Conservation (phyloP, 2,113 vertebrate genomes). For the Microtus oregoni region DNA sequence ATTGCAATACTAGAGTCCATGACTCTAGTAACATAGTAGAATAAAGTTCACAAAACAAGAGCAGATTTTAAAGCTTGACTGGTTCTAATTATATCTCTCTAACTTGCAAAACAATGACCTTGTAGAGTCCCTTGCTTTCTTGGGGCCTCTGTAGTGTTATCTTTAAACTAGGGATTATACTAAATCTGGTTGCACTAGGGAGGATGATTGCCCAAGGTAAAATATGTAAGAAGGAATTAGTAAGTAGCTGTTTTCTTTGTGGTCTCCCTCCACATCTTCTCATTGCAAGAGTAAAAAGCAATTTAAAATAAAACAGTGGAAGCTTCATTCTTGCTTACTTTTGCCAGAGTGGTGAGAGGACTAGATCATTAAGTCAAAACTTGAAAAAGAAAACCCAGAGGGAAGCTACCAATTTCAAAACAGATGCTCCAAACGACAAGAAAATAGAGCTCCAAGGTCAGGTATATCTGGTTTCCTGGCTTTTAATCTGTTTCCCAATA, state of each 20-base stretch:
- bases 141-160: background rate
- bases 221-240: conserved; percentile 12
- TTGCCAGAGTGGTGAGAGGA: background rate
- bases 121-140: background rate
- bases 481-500: conserved; percentile 16
- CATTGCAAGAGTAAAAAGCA: background rate
- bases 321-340: background rate
- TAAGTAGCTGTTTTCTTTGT: background rate
- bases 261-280: background rate
- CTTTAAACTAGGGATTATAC: background rate
- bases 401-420: background rate
- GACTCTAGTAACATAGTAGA: background rate
- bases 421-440: background rate
- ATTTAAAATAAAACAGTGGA: conserved; percentile 3
- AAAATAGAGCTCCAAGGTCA: background rate
- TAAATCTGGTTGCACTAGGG: background rate
- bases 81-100: background rate
- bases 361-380: conserved; percentile 25
- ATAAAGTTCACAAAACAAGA: background rate
- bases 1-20: background rate
- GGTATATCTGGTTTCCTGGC: background rate
- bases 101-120: background rate
- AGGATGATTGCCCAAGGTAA: background rate
- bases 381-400: background rate
- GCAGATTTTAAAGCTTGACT: background rate